A percentile compares a stretch with the other conserved stretches of the same genome.
Evolutionary conservation across 2,888 invertebrate genomes (phyloP).

Genomic region (Tenthredo amoena): DNA sequence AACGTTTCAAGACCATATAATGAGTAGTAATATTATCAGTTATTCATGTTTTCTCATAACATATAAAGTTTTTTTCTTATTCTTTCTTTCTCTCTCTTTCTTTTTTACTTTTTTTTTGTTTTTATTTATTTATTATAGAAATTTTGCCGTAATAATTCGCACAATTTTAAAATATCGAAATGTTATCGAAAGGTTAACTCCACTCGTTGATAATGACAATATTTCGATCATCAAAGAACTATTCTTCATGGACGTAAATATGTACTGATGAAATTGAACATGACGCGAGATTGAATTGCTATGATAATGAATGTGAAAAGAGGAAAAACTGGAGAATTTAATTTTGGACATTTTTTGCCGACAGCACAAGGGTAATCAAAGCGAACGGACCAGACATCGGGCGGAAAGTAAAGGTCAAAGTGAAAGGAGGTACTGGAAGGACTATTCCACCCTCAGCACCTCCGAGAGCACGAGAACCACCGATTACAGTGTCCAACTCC

Average conservation of each 20-base stretch:
- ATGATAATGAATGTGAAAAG: not conserved
- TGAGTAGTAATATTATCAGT: not conserved
- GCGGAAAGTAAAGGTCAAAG: conserved; percentile 90
- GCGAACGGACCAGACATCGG: conserved; percentile 94
- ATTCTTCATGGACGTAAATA: not conserved
- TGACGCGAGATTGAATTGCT: no score
- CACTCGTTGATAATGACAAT: not conserved
- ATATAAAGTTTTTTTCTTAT: not conserved
- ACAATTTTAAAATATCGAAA: not conserved
- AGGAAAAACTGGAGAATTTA: not conserved
- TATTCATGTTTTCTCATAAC: not conserved
- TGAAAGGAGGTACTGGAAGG: conserved; percentile 62
- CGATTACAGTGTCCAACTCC: conserved; percentile 72
- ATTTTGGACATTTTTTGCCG: conserved; percentile 66
- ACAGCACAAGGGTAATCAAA: conserved; percentile 95
- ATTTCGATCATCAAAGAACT: not conserved
- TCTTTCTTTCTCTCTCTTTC: not conserved
- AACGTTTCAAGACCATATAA: not conserved
- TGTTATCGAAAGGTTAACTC: not conserved
- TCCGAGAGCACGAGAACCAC: conserved; percentile 71
- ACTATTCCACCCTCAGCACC: conserved; percentile 69
- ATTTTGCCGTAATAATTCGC: not conserved
- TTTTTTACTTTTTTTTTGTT: not conserved
- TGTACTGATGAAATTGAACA: not conserved
- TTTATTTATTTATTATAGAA: not conserved